Conservation (phyloP, 2,113 vertebrate genomes). For the Dermatemys mawii region DNA sequence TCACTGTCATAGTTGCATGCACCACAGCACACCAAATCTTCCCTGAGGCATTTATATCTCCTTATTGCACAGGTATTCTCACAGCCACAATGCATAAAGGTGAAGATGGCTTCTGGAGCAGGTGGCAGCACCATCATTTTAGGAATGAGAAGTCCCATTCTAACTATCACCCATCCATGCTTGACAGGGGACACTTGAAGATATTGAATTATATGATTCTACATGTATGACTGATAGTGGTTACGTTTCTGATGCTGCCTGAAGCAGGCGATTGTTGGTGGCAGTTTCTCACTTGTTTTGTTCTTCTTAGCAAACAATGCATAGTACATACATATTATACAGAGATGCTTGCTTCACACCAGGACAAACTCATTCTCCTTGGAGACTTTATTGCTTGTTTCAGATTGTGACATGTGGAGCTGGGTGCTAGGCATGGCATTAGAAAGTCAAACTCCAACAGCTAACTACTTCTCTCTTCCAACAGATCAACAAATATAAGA, state of each 20-base stretch:
- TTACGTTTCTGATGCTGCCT: background rate
- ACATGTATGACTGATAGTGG: background rate
- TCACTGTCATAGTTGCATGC: background rate
- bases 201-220: background rate
- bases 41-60: background rate
- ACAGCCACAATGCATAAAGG: background rate
- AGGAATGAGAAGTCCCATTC: background rate
- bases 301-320: background rate
- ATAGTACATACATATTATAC: background rate
- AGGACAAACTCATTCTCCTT: too few species aligned
- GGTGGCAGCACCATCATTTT: background rate
- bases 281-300: background rate
- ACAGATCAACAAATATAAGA: too few species aligned
- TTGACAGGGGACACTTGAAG: background rate
- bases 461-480: too few species aligned
- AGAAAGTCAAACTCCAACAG: too few species aligned
- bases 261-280: background rate
- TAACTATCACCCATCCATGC: background rate
- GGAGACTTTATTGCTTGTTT: too few species aligned
- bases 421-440: too few species aligned
- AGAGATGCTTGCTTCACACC: background rate
- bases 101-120: background rate
- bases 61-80: background rate
- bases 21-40: background rate
- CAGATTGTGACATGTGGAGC: too few species aligned